These are phyloP conservation scores for Drosophila willistoni DNA, from an alignment of 1,140 invertebrate genomes.

Conservation along the genomic window DNA sequence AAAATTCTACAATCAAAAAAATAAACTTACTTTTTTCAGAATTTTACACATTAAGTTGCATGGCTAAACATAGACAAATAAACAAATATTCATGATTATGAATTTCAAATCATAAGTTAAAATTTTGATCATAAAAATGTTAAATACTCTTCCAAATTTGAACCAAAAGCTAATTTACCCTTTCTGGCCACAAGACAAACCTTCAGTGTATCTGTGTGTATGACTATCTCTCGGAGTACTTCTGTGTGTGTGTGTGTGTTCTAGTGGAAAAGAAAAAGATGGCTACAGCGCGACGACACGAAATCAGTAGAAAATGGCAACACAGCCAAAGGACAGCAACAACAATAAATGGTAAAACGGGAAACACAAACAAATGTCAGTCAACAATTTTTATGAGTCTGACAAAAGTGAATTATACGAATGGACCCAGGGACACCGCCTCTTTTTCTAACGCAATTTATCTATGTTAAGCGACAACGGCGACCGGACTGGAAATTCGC, in stretches of 20 bases:
- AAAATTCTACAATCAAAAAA: too few species aligned
- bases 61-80: too few species aligned
- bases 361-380: conserved; percentile 81
- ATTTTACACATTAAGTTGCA: too few species aligned
- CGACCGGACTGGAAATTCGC: conserved; percentile 35
- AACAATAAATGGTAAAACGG: conserved; percentile 62
- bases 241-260: conserved; percentile 44
- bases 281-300: conserved; percentile 69
- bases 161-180: conserved; percentile 5
- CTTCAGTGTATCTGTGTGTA: conserved; percentile 25
- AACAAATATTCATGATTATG: too few species aligned
- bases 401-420: conserved; percentile 82
- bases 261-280: conserved; percentile 77
- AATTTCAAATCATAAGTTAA: too few species aligned
- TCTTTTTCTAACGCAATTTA: conserved; percentile 82
- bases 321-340: conserved; percentile 40
- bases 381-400: conserved; percentile 82
- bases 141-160: neutral
- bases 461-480: conserved; percentile 72
- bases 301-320: conserved; percentile 69
- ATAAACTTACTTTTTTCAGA: too few species aligned
- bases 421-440: conserved; percentile 73
- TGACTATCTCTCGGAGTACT: neutral
- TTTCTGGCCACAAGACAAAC: conserved; percentile 37
- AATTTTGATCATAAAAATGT: too few species aligned